Conservation (phyloP, 1,140 invertebrate genomes). For the Platyura marginata region DNA sequence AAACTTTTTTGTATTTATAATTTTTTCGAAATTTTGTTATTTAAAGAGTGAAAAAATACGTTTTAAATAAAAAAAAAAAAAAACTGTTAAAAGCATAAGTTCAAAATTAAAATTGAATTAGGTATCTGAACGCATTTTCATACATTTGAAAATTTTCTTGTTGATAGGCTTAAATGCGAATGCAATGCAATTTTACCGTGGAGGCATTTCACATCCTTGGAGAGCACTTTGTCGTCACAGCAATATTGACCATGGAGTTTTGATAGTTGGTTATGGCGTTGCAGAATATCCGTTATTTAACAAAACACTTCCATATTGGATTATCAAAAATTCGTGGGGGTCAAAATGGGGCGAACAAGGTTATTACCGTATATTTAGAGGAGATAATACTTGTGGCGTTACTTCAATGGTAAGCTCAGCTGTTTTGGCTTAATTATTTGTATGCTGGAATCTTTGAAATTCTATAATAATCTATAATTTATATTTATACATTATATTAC, state of each 20-base stretch:
- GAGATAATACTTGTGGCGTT: constrained; percentile 87
- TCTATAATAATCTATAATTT: no score
- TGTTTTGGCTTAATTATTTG: constrained; percentile 36
- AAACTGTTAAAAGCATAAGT: no score
- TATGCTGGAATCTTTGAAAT: no score
- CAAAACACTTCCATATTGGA: constrained; percentile 75
- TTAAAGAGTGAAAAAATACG: no score
- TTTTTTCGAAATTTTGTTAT: no score
- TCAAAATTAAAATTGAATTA: no score
- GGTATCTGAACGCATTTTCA: no score
- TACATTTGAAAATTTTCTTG: no score
- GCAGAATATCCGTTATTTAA: constrained; percentile 65
- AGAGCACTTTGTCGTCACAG: constrained; percentile 67
- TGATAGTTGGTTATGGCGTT: constrained; percentile 82
- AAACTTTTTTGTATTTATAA: no score
- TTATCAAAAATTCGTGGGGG: constrained; percentile 89
- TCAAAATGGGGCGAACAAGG: constrained; percentile 44
- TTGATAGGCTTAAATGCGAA: constrained; percentile 90
- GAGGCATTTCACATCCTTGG: constrained; percentile 91
- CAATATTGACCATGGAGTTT: constrained; percentile 75
- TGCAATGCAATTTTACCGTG: constrained; percentile 95
- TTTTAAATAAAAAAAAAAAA: no score
- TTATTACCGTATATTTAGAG: constrained; percentile 81
- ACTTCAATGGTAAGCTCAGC: constrained; percentile 83
- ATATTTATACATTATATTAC: no score